A percentile compares a stretch with the other conserved stretches of the same genome.
phyloP scores from a whole-genome alignment of 53 echinoderm and acorn worm species.

The Holothuria scabra region DNA sequence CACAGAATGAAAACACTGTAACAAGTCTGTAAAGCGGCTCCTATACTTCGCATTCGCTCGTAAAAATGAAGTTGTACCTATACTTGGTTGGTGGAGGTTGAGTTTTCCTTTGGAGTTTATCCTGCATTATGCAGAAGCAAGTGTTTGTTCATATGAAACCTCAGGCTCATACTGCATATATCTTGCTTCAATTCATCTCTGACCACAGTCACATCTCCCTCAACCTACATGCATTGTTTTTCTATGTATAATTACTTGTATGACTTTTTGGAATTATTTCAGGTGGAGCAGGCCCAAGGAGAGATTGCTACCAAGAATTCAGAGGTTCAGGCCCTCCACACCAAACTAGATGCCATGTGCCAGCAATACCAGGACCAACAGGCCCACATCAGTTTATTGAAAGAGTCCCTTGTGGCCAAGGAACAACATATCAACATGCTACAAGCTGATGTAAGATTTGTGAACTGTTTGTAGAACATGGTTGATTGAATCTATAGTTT shows the following conservation, averaged over 20 bases:
- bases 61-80: no score
- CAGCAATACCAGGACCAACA: slow-evolving; percentile 91
- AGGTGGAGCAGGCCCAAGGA: slow-evolving; percentile 77
- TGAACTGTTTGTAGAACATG: background rate
- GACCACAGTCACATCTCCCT: background rate
- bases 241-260: background rate
- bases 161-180: background rate
- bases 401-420: slow-evolving; percentile 93
- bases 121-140: no score
- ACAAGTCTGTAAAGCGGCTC: no score
- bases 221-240: background rate
- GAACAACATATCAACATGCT: slow-evolving; percentile 97
- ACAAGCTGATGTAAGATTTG: slow-evolving; percentile 90
- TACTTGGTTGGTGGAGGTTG: no score
- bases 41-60: no score
- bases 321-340: slow-evolving; percentile 86
- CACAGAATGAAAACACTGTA: no score
- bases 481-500: no score
- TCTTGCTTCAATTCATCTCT: no score
- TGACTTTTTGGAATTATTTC: background rate
- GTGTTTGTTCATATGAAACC: background rate
- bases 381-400: slow-evolving; percentile 89
- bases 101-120: no score
- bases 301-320: slow-evolving; percentile 75
- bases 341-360: slow-evolving; percentile 80